These are phyloP conservation scores for Hirundichthys speculiger DNA, from an alignment of 2,113 vertebrate species.

Conservation along the genomic window DNA sequence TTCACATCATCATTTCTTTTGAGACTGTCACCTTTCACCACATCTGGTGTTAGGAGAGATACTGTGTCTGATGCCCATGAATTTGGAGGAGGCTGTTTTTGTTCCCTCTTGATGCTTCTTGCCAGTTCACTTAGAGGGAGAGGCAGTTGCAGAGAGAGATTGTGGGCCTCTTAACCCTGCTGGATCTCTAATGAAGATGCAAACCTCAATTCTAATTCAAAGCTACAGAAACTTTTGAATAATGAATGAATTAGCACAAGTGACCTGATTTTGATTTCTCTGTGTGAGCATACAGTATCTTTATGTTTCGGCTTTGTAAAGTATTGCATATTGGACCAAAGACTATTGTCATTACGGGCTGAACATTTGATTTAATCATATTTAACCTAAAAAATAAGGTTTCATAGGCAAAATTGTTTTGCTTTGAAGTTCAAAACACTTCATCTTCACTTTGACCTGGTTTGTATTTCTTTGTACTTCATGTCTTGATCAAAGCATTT, in stretches of 20 bases:
- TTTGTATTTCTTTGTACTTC: slow-evolving; percentile 49
- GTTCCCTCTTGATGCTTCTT: slow-evolving; percentile 33
- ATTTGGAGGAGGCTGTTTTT: slow-evolving; percentile 18
- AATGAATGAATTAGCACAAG: slow-evolving; percentile 55
- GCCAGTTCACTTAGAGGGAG: slow-evolving; percentile 24
- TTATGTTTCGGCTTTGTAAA: slow-evolving; percentile 4
- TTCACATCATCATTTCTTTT: slow-evolving; percentile 47
- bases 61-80: slow-evolving; percentile 25
- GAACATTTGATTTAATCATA: background rate
- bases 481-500: slow-evolving; percentile 62
- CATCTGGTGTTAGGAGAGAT: slow-evolving; percentile 45
- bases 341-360: background rate
- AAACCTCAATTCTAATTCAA: slow-evolving; percentile 65
- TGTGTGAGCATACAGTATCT: slow-evolving; percentile 16
- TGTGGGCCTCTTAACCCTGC: slow-evolving; percentile 24
- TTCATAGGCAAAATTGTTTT: background rate
- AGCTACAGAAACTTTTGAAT: slow-evolving; percentile 61
- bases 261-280: slow-evolving; percentile 57
- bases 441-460: slow-evolving; percentile 30
- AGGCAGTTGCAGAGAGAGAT: background rate
- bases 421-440: slow-evolving; percentile 51
- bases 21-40: slow-evolving; percentile 41
- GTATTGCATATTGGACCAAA: background rate
- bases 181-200: slow-evolving; percentile 60
- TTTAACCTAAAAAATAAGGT: background rate